These are phyloP conservation scores for Anas acuta DNA, from an alignment of 2,797 vertebrate species.

Conservation along the genomic window DNA sequence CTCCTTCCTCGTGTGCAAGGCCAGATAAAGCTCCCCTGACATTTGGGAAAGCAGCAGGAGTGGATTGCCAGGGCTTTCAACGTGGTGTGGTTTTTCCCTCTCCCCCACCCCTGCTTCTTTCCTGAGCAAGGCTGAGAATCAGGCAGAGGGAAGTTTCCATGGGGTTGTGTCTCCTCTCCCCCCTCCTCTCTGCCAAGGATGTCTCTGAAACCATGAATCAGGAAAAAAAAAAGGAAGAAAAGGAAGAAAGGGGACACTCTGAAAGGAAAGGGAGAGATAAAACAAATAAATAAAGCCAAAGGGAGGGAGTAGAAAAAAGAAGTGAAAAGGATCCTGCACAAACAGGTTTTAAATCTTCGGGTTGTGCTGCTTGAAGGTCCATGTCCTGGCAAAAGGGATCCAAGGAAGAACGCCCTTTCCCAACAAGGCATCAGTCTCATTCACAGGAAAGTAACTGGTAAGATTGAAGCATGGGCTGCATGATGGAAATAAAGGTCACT, in stretches of 20 bases:
- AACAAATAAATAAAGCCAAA: not conserved
- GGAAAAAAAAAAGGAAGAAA: not conserved
- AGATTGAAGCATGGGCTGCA: not conserved
- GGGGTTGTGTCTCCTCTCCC: not conserved
- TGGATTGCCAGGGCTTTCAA: not conserved
- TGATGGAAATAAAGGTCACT: not conserved
- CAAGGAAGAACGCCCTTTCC: not conserved
- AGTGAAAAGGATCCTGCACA: not conserved
- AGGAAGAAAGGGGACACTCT: not conserved
- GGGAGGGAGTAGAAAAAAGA: not conserved
- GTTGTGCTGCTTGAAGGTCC: not conserved
- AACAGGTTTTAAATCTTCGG: not conserved
- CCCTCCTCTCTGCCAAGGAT: not conserved
- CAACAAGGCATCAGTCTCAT: too few species aligned
- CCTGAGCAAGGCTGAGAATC: not conserved
- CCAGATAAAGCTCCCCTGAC: slow-evolving; percentile 71
- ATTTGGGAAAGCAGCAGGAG: slow-evolving; percentile 30
- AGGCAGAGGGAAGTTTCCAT: not conserved
- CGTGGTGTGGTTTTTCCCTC: rapidly evolving
- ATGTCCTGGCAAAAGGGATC: not conserved
- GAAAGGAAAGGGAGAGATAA: not conserved
- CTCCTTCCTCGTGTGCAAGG: slow-evolving; percentile 45
- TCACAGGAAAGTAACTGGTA: too few species aligned
- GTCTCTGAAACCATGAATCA: not conserved
- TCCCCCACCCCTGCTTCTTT: not conserved